Conservation (phyloP, 2,113 vertebrate species). For the Hemiprocne comata region DNA sequence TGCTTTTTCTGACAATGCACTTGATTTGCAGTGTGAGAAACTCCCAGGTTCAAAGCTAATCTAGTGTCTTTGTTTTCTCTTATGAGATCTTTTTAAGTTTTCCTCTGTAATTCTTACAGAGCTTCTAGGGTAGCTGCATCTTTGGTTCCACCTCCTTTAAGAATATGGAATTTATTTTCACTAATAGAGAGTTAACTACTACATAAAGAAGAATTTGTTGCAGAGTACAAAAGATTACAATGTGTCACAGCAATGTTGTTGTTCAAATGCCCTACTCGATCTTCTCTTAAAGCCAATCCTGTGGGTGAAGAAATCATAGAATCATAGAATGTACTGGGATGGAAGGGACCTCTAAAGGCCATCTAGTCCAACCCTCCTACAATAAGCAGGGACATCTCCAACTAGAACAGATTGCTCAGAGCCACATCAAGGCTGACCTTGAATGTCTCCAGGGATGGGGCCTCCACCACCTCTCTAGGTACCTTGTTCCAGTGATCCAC, state of each 20-base stretch:
- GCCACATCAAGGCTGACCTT: too few species aligned
- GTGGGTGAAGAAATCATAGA: neutral
- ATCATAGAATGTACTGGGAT: too few species aligned
- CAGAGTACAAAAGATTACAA: neutral
- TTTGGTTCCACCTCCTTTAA: neutral
- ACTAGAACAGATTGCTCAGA: too few species aligned
- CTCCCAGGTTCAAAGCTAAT: slow-evolving; percentile 58
- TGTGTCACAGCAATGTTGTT: neutral
- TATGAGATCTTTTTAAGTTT: slow-evolving; percentile 32
- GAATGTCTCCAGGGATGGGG: too few species aligned
- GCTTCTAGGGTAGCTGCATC: slow-evolving; percentile 29
- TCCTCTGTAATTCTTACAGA: slow-evolving; percentile 19
- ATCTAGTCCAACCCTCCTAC: too few species aligned
- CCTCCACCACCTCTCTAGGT: too few species aligned
- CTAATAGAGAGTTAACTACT: neutral
- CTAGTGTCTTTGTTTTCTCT: slow-evolving; percentile 44
- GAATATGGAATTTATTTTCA: slow-evolving; percentile 31
- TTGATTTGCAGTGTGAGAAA: slow-evolving; percentile 62
- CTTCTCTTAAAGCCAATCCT: neutral
- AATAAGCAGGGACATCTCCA: too few species aligned
- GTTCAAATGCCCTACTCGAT: neutral
- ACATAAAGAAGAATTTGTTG: neutral
- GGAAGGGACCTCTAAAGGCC: too few species aligned
- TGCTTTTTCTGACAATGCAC: slow-evolving; percentile 24
- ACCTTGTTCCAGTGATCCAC: too few species aligned